Conservation (phyloP, 2,797 vertebrate species). For the Atherinosoma microstoma region DNA sequence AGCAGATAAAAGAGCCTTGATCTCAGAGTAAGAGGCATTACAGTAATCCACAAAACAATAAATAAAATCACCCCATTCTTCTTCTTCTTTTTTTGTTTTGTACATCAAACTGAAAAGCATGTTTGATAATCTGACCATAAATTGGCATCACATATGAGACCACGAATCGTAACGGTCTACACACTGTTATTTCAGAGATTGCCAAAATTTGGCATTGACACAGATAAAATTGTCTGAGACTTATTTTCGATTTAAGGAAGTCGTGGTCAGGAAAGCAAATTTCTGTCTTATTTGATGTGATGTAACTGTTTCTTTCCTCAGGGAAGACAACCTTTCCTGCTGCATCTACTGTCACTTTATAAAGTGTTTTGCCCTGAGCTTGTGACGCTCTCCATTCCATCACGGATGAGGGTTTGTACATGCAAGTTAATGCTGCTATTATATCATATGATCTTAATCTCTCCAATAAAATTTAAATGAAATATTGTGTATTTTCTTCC, state of each 20-base stretch:
- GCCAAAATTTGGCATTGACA: neutral
- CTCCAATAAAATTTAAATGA: neutral
- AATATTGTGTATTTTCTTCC: slow-evolving; percentile 41
- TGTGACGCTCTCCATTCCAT: slow-evolving; percentile 86
- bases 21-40: neutral
- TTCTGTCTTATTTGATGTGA: neutral
- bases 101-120: neutral
- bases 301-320: slow-evolving; percentile 63
- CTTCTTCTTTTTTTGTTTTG: neutral
- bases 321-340: slow-evolving; percentile 89
- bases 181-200: neutral
- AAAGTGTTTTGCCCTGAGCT: slow-evolving; percentile 90
- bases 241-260: neutral
- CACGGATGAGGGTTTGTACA: slow-evolving; percentile 86
- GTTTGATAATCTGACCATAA: neutral
- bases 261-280: rapidly evolving
- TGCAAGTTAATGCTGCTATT: neutral
- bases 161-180: neutral
- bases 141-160: neutral
- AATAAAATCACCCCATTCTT: neutral
- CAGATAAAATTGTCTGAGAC: neutral
- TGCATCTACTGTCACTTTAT: slow-evolving; percentile 91
- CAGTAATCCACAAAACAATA: neutral
- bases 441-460: neutral
- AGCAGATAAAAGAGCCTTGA: neutral